Percentiles rank a stretch among this genome's conserved stretches.
These are phyloP conservation scores for Rhinogobius similis DNA, from an alignment of 2,113 vertebrate species.

Conservation along the genomic window DNA sequence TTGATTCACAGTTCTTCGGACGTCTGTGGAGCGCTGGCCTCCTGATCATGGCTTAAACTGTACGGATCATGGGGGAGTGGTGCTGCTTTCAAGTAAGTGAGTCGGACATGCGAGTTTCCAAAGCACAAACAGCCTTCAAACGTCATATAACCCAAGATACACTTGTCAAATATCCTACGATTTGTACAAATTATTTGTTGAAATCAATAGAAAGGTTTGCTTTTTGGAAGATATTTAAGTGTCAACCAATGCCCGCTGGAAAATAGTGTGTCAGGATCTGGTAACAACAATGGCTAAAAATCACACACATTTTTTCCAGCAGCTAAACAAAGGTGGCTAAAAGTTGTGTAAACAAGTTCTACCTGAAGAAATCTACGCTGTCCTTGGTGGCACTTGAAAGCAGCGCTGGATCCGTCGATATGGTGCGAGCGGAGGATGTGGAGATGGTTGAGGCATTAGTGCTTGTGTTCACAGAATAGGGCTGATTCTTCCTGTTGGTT, in stretches of 20 bases:
- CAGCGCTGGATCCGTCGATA: neutral
- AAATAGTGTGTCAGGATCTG: too few relatives aligned
- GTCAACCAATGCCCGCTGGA: too few relatives aligned
- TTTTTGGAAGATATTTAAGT: too few relatives aligned
- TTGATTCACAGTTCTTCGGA: neutral
- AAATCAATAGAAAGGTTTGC: too few relatives aligned
- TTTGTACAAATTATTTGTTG: too few relatives aligned
- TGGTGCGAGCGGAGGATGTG: constrained; percentile 4
- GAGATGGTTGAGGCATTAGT: constrained; percentile 14
- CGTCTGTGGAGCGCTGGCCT: constrained; percentile 38
- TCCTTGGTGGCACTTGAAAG: neutral
- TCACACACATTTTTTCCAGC: too few relatives aligned
- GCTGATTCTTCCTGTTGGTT: neutral
- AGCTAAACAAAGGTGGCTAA: too few relatives aligned
- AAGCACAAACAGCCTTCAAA: neutral
- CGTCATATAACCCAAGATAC: too few relatives aligned
- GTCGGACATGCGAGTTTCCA: neutral
- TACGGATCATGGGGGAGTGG: constrained; percentile 52
- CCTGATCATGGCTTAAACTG: constrained; percentile 65
- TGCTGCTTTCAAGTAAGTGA: neutral
- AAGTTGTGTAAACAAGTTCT: neutral
- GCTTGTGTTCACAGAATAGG: constrained; percentile 42
- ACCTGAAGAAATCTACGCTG: neutral
- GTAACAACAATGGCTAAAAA: too few relatives aligned
- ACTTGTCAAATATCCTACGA: too few relatives aligned